A percentile compares a stretch with the other conserved stretches of the same genome.
Conservation (phyloP, 2,888 invertebrate species). For the Drosophila pseudotakahashii region DNA sequence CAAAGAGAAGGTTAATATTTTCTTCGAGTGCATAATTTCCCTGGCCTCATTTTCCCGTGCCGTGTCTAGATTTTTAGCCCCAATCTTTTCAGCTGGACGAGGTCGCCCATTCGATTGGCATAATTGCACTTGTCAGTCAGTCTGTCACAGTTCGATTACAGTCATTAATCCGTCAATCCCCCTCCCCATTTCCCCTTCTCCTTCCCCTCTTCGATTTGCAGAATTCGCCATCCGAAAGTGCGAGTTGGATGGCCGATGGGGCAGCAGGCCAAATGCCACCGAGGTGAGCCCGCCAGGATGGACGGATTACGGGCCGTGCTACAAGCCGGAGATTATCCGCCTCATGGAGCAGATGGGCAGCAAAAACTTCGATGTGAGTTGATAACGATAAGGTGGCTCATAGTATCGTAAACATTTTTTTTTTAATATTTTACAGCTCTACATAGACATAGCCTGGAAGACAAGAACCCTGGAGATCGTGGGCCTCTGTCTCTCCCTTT, state of each 20-base stretch:
- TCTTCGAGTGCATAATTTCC: slow-evolving; percentile 18
- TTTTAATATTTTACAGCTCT: slow-evolving; percentile 84
- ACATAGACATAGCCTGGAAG: slow-evolving; percentile 88
- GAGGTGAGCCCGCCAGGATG: slow-evolving; percentile 86
- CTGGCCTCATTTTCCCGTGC: slow-evolving; percentile 27
- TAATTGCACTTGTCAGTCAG: slow-evolving; percentile 53
- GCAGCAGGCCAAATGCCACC: slow-evolving; percentile 85
- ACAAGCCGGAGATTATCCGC: slow-evolving; percentile 88
- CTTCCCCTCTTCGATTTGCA: slow-evolving; percentile 81
- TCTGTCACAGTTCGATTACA: slow-evolving; percentile 13
- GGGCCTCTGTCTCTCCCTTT: slow-evolving; percentile 92
- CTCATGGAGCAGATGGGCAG: slow-evolving; percentile 86
- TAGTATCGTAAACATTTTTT: too few relatives aligned
- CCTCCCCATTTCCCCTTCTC: too few relatives aligned
- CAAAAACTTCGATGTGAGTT: slow-evolving; percentile 82
- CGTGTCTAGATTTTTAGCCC: slow-evolving; percentile 18
- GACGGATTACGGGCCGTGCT: slow-evolving; percentile 94
- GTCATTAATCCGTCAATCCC: slow-evolving; percentile 3
- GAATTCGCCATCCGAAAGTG: slow-evolving; percentile 90
- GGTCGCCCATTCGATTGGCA: slow-evolving; percentile 42
- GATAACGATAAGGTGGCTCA: too few relatives aligned
- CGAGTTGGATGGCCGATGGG: slow-evolving; percentile 89
- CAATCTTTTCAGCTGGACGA: slow-evolving; percentile 7
- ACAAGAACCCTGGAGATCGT: slow-evolving; percentile 92
- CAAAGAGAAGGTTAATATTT: neutral